phyloP scores from a whole-genome alignment of 2,113 vertebrate genomes.

The Cacatua alba region DNA sequence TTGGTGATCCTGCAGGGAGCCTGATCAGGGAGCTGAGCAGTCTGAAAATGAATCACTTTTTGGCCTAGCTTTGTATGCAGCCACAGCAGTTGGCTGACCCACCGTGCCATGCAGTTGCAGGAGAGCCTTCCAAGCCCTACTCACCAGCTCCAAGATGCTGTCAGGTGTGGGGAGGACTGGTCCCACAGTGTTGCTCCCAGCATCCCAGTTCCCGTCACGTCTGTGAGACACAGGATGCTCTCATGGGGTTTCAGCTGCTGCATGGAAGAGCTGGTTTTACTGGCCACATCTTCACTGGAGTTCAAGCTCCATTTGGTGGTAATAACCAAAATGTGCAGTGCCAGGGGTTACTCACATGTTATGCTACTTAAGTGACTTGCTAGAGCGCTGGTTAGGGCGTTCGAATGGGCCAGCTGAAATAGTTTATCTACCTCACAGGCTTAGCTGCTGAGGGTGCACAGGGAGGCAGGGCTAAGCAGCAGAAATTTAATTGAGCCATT shows the following conservation, averaged over 20 bases:
- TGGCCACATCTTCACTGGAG: background rate
- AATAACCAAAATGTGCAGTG: background rate
- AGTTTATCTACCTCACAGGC: background rate
- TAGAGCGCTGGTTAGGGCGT: background rate
- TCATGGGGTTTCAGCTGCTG: background rate
- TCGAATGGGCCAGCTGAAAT: background rate
- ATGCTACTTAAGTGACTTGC: background rate
- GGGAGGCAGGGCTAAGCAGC: background rate
- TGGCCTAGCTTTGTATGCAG: background rate
- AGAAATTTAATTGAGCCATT: background rate
- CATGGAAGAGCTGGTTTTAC: background rate
- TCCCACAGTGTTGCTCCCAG: fast-evolving
- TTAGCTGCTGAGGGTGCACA: background rate
- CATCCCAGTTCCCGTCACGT: fast-evolving
- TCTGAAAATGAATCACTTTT: background rate
- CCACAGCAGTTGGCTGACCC: background rate
- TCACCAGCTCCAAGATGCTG: background rate
- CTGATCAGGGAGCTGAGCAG: background rate
- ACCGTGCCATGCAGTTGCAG: background rate
- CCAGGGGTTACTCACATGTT: background rate
- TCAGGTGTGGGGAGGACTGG: background rate
- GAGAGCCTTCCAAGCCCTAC: background rate
- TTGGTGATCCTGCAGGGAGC: background rate
- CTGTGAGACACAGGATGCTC: background rate
- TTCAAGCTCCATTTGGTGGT: background rate